Evolutionary conservation across 2,113 vertebrate species (phyloP).

Genomic region (Tringa solitaria): DNA sequence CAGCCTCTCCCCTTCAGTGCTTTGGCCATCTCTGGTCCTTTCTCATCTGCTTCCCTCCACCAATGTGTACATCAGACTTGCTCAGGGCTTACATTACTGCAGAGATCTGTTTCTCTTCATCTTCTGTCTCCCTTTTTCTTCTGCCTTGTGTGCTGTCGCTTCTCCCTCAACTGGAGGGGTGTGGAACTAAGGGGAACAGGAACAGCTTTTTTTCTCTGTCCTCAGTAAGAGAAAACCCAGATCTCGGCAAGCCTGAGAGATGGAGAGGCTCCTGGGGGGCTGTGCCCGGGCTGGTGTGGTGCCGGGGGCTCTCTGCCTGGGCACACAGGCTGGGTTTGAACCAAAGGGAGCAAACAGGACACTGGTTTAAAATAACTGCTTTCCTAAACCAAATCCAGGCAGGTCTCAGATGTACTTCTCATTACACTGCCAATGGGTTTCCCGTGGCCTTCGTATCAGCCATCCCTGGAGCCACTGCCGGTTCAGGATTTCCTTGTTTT

Average conservation of each 20-base stretch:
- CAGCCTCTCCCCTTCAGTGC: background rate
- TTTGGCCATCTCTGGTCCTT: background rate
- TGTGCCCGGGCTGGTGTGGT: accelerated
- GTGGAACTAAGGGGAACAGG: background rate
- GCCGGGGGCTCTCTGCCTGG: background rate
- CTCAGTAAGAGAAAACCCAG: background rate
- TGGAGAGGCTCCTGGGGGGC: background rate
- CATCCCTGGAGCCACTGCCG: background rate
- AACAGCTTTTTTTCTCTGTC: background rate
- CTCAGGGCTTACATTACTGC: accelerated
- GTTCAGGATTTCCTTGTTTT: background rate
- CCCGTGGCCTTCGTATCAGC: background rate
- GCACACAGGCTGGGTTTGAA: background rate
- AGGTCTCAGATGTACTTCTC: background rate
- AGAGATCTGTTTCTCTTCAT: background rate
- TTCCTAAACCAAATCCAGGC: background rate
- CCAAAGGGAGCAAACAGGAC: accelerated
- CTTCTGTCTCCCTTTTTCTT: background rate
- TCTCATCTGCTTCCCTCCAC: background rate
- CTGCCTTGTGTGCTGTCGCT: accelerated
- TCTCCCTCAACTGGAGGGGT: background rate
- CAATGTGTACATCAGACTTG: accelerated
- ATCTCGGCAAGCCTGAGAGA: background rate
- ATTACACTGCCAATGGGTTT: background rate
- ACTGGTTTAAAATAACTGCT: background rate